A percentile compares a stretch with the other conserved stretches of the same genome.
Evolutionary conservation across 2,113 vertebrate species (phyloP).

Genomic region (Gorsachius goisagi): DNA sequence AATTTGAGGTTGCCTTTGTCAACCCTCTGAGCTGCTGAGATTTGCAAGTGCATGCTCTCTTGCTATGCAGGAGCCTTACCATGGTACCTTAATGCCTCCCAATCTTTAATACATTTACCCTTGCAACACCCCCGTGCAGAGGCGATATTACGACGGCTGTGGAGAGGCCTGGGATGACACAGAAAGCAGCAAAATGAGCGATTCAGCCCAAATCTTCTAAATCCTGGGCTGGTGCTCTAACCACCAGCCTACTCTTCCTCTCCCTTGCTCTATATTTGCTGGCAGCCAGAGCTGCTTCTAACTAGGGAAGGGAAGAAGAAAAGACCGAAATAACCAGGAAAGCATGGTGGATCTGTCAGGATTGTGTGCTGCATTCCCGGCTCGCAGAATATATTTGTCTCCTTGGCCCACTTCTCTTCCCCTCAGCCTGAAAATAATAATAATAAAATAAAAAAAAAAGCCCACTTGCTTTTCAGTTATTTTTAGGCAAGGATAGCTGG

Average conservation of each 20-base stretch:
- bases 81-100: slow-evolving; percentile 30
- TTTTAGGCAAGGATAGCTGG: slow-evolving; percentile 39
- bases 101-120: slow-evolving; percentile 40
- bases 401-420: neutral
- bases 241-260: neutral
- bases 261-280: neutral
- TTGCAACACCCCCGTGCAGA: neutral
- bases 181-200: slow-evolving; percentile 36
- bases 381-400: neutral
- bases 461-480: neutral
- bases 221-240: neutral
- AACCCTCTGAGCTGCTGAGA: neutral
- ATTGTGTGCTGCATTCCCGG: neutral
- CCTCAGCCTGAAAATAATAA: neutral
- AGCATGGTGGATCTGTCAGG: no score
- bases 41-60: neutral
- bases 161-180: neutral
- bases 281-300: neutral
- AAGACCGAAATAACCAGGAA: neutral
- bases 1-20: neutral
- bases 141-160: neutral
- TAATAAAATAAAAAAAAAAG: neutral
- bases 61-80: neutral
- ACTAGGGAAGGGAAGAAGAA: neutral
- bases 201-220: slow-evolving; percentile 9